Conservation (phyloP, 1,140 invertebrate genomes). For the Zaprionus camerounensis region DNA sequence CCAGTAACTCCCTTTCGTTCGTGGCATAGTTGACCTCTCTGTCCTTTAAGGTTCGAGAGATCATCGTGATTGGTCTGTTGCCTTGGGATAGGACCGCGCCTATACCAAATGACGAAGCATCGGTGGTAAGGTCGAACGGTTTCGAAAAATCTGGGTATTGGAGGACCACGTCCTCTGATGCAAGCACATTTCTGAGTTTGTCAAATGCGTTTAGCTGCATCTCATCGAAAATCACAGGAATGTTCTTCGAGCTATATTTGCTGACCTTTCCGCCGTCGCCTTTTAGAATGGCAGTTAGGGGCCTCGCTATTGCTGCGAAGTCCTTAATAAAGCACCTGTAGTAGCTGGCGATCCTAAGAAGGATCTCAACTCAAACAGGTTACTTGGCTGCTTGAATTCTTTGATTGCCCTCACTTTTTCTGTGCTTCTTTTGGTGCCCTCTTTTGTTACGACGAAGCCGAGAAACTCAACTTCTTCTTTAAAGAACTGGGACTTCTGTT, state of each 20-base stretch:
- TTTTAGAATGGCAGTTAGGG: background rate
- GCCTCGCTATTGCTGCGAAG: slow-evolving; percentile 1
- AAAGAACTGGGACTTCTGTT: background rate
- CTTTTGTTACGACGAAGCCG: too few species aligned
- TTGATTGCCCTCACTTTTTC: slow-evolving; percentile 20
- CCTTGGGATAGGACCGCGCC: background rate
- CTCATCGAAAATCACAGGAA: background rate
- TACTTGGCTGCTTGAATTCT: slow-evolving; percentile 10
- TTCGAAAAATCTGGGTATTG: background rate
- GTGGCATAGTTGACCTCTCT: too few species aligned
- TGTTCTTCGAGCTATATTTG: too few species aligned
- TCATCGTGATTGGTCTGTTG: background rate
- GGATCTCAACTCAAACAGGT: background rate
- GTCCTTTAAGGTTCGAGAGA: too few species aligned
- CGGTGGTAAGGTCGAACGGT: background rate
- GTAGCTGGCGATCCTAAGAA: slow-evolving; percentile 1
- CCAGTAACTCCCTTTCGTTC: background rate
- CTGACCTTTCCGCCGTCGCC: too few species aligned
- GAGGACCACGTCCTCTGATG: background rate
- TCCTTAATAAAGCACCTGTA: background rate
- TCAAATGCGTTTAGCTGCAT: slow-evolving; percentile 1
- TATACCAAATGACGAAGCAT: background rate
- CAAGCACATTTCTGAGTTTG: background rate
- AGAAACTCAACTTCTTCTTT: slow-evolving; percentile 10
- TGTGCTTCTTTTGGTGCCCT: slow-evolving; percentile 10